Evolutionary conservation across 2,113 vertebrate genomes (phyloP).

Genomic region (Bufo bufo): DNA sequence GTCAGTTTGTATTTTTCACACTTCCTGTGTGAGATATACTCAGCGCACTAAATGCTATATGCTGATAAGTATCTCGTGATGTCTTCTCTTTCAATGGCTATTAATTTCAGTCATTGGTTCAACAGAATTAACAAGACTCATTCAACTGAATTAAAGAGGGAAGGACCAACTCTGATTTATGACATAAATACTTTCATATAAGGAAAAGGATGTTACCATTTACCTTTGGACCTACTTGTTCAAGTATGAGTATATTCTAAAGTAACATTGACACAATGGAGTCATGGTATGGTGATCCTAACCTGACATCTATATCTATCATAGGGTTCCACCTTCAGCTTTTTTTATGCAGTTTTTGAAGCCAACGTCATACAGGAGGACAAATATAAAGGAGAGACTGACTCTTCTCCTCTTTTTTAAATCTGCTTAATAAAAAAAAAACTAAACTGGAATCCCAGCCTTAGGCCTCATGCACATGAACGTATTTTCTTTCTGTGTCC

Average conservation of each 20-base stretch:
- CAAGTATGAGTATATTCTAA: not conserved
- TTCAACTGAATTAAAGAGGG: too few species aligned
- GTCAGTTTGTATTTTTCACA: not conserved
- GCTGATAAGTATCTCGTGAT: not conserved
- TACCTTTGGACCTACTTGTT: not conserved
- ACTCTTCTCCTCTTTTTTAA: too few species aligned
- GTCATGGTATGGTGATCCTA: not conserved
- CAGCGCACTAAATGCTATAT: not conserved
- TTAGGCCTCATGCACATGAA: too few species aligned
- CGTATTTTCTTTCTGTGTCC: too few species aligned
- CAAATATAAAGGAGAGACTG: too few species aligned
- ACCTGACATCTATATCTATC: not conserved
- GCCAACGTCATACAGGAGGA: too few species aligned
- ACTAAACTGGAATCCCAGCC: too few species aligned
- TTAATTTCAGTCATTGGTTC: not conserved
- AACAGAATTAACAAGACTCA: not conserved
- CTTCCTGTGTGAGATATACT: slow-evolving; percentile 49
- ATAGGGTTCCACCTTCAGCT: too few species aligned
- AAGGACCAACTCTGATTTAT: not conserved
- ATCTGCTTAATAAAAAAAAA: too few species aligned
- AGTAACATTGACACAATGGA: not conserved
- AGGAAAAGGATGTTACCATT: not conserved
- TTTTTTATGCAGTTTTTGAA: not conserved
- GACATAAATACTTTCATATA: not conserved
- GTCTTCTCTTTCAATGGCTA: not conserved